A percentile compares a stretch with the other conserved stretches of the same genome.
phyloP scores from a whole-genome alignment of 2,113 vertebrate genomes.

The Corythornis madagascariensis region DNA sequence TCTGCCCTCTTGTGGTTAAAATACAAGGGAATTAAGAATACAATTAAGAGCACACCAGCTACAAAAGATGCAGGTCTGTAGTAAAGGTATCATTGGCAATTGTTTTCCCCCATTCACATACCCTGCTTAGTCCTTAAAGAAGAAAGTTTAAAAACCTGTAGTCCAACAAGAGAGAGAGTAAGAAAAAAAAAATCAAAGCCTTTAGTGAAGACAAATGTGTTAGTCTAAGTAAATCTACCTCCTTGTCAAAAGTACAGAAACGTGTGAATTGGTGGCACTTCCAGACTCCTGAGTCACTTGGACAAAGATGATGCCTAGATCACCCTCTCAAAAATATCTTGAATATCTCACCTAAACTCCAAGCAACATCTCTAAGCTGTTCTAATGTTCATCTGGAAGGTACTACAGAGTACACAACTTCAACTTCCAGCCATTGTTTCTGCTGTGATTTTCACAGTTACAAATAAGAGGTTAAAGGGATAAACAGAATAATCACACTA shows the following conservation, averaged over 20 bases:
- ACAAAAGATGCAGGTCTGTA: background rate
- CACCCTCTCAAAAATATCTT: background rate
- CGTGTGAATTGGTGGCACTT: background rate
- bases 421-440: background rate
- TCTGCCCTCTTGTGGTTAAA: slow-evolving; percentile 57
- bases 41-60: background rate
- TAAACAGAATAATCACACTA: background rate
- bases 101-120: background rate
- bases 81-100: background rate
- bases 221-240: background rate
- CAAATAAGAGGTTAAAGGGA: background rate
- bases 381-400: background rate
- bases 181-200: background rate
- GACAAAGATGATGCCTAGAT: background rate
- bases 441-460: background rate
- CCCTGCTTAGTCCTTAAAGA: background rate
- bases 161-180: background rate
- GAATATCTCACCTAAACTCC: background rate
- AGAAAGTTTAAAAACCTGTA: background rate
- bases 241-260: background rate
- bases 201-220: background rate
- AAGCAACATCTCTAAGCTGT: background rate
- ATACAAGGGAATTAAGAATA: background rate
- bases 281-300: background rate
- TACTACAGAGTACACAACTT: background rate